Percentiles rank a stretch among this genome's conserved stretches.
phyloP scores from a whole-genome alignment of 2,888 invertebrate species.

The Belgica antarctica region DNA sequence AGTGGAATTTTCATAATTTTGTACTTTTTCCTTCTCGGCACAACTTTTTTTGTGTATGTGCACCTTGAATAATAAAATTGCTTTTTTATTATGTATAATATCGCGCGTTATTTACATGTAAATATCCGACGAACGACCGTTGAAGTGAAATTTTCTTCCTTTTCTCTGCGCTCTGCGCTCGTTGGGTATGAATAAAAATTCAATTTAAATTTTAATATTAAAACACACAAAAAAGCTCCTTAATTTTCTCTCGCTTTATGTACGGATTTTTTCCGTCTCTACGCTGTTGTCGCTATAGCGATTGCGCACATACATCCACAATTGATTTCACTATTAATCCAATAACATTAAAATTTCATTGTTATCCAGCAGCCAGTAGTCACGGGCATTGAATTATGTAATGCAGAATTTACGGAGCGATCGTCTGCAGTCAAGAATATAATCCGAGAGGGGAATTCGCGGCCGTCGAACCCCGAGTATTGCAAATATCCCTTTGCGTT shows the following conservation, averaged over 20 bases:
- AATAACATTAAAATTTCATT: slow-evolving; percentile 39
- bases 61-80: slow-evolving; percentile 41
- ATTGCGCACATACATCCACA: slow-evolving; percentile 39
- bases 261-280: neutral
- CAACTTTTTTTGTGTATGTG: slow-evolving; percentile 23
- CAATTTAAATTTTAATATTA: slow-evolving; percentile 40
- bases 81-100: slow-evolving; percentile 29
- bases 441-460: too few species aligned
- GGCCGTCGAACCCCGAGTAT: too few species aligned
- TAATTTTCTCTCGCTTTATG: slow-evolving; percentile 29
- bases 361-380: slow-evolving; percentile 34
- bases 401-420: slow-evolving; percentile 4
- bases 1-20: neutral
- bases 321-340: slow-evolving; percentile 43
- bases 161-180: neutral
- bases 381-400: slow-evolving; percentile 28
- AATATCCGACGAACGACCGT: neutral
- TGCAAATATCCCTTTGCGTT: too few species aligned
- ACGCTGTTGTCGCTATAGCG: too few species aligned
- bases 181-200: slow-evolving; percentile 32
- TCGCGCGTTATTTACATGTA: slow-evolving; percentile 24
- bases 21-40: neutral
- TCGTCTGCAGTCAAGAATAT: neutral
- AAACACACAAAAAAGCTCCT: slow-evolving; percentile 32
- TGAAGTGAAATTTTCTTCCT: slow-evolving; percentile 8